Evolutionary conservation across 2,888 invertebrate genomes (phyloP).

Genomic region (Oligia latruncula): DNA sequence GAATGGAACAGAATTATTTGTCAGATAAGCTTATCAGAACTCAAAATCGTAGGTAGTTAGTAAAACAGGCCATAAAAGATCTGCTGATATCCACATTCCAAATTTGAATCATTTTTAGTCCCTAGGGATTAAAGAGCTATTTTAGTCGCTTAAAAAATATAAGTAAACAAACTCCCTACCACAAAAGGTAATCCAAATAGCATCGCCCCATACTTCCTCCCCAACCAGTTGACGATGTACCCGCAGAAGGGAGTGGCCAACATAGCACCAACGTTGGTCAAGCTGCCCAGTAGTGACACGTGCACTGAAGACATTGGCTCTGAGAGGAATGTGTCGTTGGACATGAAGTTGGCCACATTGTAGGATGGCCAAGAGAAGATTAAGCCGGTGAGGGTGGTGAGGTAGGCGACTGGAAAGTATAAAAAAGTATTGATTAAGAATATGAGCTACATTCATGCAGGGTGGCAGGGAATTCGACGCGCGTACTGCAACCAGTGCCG

Average conservation of each 20-base stretch:
- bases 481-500: too few species aligned
- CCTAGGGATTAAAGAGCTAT: too few species aligned
- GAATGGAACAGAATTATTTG: not conserved
- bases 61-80: not conserved
- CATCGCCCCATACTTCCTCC: conserved; percentile 80
- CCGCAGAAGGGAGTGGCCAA: conserved; percentile 78
- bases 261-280: conserved; percentile 79
- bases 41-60: not conserved
- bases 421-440: not conserved
- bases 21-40: not conserved
- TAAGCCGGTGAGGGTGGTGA: conserved; percentile 76
- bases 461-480: too few species aligned
- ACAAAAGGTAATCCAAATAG: conserved; percentile 80
- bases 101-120: too few species aligned
- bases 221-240: conserved; percentile 74
- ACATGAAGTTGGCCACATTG: conserved; percentile 77
- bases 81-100: too few species aligned
- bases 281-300: conserved; percentile 77
- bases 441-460: not conserved
- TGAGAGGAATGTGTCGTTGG: conserved; percentile 77
- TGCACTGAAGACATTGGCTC: conserved; percentile 76
- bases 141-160: not conserved
- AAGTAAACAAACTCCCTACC: conserved; percentile 50
- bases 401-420: conserved; percentile 74
- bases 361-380: conserved; percentile 83